phyloP scores from a whole-genome alignment of 2,888 invertebrate genomes.

The Xiphydria camelus region DNA sequence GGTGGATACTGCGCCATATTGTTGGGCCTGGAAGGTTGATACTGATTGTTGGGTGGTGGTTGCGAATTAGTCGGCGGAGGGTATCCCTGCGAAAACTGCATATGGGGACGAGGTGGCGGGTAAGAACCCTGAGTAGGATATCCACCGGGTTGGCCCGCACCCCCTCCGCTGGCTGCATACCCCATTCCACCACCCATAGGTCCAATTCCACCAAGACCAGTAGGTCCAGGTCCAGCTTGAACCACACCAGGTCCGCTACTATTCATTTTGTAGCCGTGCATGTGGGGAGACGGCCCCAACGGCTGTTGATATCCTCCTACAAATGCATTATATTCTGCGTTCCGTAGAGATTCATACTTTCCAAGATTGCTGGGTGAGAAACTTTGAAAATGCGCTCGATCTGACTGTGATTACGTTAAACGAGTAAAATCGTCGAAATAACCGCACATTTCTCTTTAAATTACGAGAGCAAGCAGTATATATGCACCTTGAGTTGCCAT shows the following conservation, averaged over 20 bases:
- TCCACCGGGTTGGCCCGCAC: constrained; percentile 61
- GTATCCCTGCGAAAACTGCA: constrained; percentile 57
- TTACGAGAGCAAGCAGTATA: too few relatives aligned
- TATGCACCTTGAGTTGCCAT: constrained; percentile 65
- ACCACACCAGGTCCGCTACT: constrained; percentile 57
- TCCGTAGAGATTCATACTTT: too few relatives aligned
- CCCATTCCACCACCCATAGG: constrained; percentile 52
- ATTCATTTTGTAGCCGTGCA: constrained; percentile 66
- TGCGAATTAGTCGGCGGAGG: constrained; percentile 50
- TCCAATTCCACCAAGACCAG: constrained; percentile 49
- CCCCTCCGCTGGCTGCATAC: constrained; percentile 48
- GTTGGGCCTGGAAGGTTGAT: constrained; percentile 52
- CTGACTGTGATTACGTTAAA: too few relatives aligned
- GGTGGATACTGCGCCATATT: constrained; percentile 55
- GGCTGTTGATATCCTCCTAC: constrained; percentile 64
- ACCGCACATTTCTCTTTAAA: too few relatives aligned
- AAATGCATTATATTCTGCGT: constrained; percentile 31
- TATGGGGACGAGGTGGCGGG: constrained; percentile 58
- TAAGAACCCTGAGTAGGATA: constrained; percentile 54
- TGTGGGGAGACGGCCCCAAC: constrained; percentile 65
- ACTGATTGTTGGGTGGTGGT: constrained; percentile 53
- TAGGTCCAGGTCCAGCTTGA: constrained; percentile 60
- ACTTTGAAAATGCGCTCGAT: too few relatives aligned
- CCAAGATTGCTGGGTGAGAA: too few relatives aligned
- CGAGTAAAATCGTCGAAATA: too few relatives aligned